Conservation (phyloP, 1,140 invertebrate species). For the Lepidurus apus region DNA sequence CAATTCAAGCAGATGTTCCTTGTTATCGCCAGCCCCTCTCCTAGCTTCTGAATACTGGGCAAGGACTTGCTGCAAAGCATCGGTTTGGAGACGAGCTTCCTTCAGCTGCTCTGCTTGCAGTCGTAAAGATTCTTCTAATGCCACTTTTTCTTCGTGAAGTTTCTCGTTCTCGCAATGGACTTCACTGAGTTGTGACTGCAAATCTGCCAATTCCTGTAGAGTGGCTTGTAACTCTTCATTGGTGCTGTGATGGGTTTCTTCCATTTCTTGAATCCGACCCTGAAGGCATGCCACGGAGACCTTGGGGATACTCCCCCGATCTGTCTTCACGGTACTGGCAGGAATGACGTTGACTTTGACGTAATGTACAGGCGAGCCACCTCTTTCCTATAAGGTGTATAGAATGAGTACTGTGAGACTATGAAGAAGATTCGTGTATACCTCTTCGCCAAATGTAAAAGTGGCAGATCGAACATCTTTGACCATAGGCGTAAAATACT, state of each 20-base stretch:
- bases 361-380: constrained; percentile 80
- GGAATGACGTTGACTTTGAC: constrained; percentile 47
- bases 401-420: neutral
- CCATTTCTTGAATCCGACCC: constrained; percentile 85
- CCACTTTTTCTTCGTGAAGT: constrained; percentile 77
- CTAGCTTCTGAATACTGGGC: constrained; percentile 52
- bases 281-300: constrained; percentile 87
- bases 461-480: constrained; percentile 27
- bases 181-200: constrained; percentile 74
- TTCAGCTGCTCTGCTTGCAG: constrained; percentile 85
- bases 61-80: constrained; percentile 60
- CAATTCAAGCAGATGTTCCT: neutral
- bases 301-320: constrained; percentile 71
- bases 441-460: constrained; percentile 25
- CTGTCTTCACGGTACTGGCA: neutral
- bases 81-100: constrained; percentile 51
- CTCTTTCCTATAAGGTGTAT: constrained; percentile 33
- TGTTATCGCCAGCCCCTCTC: neutral
- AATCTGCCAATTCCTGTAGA: constrained; percentile 81
- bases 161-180: constrained; percentile 81
- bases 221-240: constrained; percentile 93
- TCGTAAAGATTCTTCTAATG: constrained; percentile 83
- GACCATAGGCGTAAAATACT: constrained; percentile 23
- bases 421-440: constrained; percentile 41
- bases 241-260: constrained; percentile 81